Conservation (phyloP, 2,797 vertebrate genomes). For the Rhinatrema bivittatum region DNA sequence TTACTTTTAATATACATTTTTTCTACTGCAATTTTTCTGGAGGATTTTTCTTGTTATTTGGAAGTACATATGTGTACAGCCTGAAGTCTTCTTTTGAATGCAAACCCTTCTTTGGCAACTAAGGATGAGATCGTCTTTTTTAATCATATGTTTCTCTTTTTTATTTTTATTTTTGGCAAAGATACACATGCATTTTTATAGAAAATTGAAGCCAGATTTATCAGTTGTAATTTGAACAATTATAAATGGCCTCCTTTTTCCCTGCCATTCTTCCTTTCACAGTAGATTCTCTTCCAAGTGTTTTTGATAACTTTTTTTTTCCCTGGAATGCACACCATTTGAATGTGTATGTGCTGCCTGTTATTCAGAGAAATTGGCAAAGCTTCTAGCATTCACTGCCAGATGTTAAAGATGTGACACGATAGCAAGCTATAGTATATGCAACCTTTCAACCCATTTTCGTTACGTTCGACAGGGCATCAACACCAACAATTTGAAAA, state of each 20-base stretch:
- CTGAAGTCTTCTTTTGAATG: neutral
- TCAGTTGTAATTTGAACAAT: constrained; percentile 18
- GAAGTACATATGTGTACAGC: neutral
- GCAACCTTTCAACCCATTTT: too few relatives aligned
- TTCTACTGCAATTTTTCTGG: neutral
- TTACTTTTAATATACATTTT: neutral
- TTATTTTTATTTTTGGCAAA: neutral
- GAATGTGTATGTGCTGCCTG: neutral
- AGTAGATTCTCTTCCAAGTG: constrained; percentile 32
- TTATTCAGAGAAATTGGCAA: constrained; percentile 20
- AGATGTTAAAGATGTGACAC: constrained; percentile 38
- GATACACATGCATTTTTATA: neutral
- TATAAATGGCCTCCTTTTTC: constrained; percentile 19
- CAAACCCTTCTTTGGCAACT: neutral
- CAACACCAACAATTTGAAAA: too few relatives aligned
- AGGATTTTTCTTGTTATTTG: neutral
- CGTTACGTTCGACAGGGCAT: too few relatives aligned
- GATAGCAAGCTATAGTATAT: too few relatives aligned
- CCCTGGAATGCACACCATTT: constrained; percentile 22
- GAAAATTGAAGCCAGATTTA: constrained; percentile 32
- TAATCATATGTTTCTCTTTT: neutral
- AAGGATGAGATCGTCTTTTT: neutral
- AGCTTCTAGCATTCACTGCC: constrained; percentile 34
- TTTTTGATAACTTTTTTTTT: constrained; percentile 22
- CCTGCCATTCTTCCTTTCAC: constrained; percentile 31